Base-by-base conservation (phyloP, 1,140 invertebrate genomes). In the Teleogryllus occipitalis region DNA sequence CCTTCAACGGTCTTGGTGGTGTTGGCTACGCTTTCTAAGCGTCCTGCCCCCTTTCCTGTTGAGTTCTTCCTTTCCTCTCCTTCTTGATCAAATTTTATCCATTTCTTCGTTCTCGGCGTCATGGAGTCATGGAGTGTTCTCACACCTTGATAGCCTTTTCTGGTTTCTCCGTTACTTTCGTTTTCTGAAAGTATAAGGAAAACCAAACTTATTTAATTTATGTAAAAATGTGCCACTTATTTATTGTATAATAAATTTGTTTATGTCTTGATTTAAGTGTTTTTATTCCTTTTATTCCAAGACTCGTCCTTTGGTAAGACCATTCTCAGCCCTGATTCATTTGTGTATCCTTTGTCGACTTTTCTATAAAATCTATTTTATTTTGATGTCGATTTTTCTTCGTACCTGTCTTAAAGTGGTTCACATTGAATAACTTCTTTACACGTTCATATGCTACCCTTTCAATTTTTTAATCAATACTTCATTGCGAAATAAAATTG, bases 11-110 rank as follows among this genome's bases (percentile, higher is more conserved):
- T 49, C 79, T 82, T 10, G 54, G 27, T 47, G 82, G 81, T 21
- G 80, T 85, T 80, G 80, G 83, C 0, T 85, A 84, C 65, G 84
- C 80, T 76, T 82, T 65, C n/a, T 82, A 82, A 81, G 14, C 46
- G 10, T 7, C 8, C 22, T 18, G 27, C 27, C 27, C 27, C 74
- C 74, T 75, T 7, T 22, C 22, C 7, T 27, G 22, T 27, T 75
- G 22, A 14, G 5, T 4, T 22, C 22, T n/a, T 14, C 74, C 46
- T 46, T 75, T 75, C 46, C 74, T 75, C 22, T 75, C 18, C 74
- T 27, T 46, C 14, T 22, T 75, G 12, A 27, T 75, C 74, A n/a
- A 22, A 22, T 75, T 75, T 75, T 46, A 75, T 14, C 18, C 12
- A 75, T 47, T 77, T 47, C 48, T 77, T 47, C 48, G 46, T n/a